These are phyloP conservation scores for Aporrectodea caliginosa DNA, from an alignment of 1,140 invertebrate species.

Conservation along the genomic window DNA sequence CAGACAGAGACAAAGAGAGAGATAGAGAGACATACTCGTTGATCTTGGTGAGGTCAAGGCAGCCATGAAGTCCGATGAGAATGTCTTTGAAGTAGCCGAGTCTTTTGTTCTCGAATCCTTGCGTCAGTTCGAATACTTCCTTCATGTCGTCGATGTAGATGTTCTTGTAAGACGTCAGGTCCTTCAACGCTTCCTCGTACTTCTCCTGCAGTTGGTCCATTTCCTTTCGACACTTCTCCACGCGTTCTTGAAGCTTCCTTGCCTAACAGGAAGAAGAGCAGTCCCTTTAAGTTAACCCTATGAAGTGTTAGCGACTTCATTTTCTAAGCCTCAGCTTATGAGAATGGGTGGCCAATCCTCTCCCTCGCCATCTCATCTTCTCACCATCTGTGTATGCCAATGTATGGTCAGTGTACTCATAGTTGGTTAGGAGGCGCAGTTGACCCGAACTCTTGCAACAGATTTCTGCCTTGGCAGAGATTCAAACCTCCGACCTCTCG, in stretches of 20 bases:
- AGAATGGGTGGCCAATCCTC: no score
- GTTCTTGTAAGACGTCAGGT: slow-evolving; percentile 91
- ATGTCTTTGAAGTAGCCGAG: slow-evolving; percentile 91
- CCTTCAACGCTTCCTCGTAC: slow-evolving; percentile 82
- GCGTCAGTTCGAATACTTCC: slow-evolving; percentile 80
- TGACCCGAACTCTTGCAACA: no score
- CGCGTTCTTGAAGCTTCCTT: slow-evolving; percentile 85
- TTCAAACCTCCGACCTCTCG: no score
- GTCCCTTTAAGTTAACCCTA: no score
- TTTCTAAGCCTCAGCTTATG: no score
- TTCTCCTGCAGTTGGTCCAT: slow-evolving; percentile 86
- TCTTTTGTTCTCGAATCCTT: slow-evolving; percentile 88
- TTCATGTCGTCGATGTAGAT: slow-evolving; percentile 75
- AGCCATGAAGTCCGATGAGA: slow-evolving; percentile 85
- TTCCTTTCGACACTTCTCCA: slow-evolving; percentile 87
- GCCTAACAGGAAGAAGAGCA: slow-evolving; percentile 46
- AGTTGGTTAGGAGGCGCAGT: no score
- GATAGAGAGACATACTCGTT: slow-evolving; percentile 2
- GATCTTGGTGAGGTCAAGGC: slow-evolving; percentile 69
- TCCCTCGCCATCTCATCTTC: no score
- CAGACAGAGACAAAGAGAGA: background rate
- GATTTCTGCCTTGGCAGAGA: no score
- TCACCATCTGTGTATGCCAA: no score
- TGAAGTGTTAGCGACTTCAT: no score
- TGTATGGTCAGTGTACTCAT: no score